Conservation (phyloP, 2,113 vertebrate species). For the Pica pica region DNA sequence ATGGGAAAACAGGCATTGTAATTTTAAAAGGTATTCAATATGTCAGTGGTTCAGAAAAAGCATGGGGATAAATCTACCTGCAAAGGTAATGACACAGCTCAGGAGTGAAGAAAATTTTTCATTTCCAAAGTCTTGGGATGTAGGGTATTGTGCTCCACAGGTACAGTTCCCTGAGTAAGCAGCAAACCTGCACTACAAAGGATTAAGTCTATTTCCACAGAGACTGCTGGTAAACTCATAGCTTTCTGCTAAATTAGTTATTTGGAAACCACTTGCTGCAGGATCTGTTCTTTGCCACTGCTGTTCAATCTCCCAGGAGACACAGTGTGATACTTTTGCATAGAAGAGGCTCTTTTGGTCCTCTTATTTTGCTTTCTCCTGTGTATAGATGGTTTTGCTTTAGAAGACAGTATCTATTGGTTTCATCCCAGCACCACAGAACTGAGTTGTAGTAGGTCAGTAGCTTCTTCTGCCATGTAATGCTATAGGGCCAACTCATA, state of each 20-base stretch:
- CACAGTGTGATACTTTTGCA: neutral
- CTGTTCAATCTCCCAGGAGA: neutral
- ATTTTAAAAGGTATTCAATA: neutral
- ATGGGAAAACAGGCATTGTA: neutral
- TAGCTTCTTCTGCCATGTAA: neutral
- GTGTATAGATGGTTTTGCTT: neutral
- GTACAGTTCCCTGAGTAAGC: neutral
- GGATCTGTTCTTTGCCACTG: neutral
- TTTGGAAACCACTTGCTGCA: neutral
- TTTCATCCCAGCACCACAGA: neutral
- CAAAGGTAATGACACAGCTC: neutral
- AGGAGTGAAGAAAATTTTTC: neutral
- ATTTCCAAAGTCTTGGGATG: neutral
- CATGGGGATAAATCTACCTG: neutral
- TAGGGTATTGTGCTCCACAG: neutral
- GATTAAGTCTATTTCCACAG: neutral
- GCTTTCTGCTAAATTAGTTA: neutral
- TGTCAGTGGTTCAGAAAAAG: neutral
- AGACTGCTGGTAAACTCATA: neutral
- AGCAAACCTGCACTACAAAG: neutral
- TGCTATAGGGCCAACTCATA: neutral
- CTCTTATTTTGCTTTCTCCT: neutral
- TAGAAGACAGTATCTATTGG: neutral
- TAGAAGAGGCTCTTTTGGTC: neutral
- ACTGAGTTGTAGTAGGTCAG: neutral